These are phyloP conservation scores for Thomomys bottae DNA, from an alignment of 2,113 vertebrate genomes.

Conservation along the genomic window DNA sequence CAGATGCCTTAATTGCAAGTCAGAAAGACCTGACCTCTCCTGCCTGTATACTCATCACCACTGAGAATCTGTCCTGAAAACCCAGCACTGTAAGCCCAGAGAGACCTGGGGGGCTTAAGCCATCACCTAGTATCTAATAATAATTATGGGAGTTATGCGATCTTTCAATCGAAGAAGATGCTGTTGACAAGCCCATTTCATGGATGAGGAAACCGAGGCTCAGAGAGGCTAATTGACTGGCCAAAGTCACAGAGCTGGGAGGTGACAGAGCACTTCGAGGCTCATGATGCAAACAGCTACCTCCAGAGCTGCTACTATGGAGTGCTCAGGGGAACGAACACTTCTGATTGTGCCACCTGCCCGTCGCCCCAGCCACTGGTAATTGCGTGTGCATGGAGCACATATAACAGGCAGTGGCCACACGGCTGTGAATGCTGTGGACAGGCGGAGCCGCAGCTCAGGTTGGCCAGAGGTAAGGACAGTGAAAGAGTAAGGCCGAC, in stretches of 20 bases:
- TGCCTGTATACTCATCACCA: neutral
- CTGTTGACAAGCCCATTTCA: neutral
- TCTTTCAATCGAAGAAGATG: neutral
- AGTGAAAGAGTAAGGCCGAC: neutral
- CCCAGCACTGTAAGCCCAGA: rapidly evolving
- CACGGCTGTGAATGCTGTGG: neutral
- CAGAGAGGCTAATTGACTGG: neutral
- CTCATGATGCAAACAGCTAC: rapidly evolving
- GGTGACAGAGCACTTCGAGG: neutral
- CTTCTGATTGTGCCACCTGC: neutral
- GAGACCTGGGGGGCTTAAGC: no score
- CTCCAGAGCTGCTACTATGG: rapidly evolving
- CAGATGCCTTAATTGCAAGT: neutral
- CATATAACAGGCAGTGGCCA: neutral
- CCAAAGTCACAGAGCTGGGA: neutral
- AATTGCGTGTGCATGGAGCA: rapidly evolving
- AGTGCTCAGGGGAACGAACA: neutral
- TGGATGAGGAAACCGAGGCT: constrained; percentile 15
- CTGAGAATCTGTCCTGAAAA: rapidly evolving
- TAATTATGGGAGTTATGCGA: neutral
- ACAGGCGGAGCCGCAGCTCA: neutral
- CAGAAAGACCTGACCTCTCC: neutral
- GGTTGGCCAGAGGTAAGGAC: neutral
- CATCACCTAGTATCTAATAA: neutral
- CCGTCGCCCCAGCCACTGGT: rapidly evolving